Evolutionary conservation across 2,888 invertebrate species (phyloP).

Genomic region (Agriopis marginaria): DNA sequence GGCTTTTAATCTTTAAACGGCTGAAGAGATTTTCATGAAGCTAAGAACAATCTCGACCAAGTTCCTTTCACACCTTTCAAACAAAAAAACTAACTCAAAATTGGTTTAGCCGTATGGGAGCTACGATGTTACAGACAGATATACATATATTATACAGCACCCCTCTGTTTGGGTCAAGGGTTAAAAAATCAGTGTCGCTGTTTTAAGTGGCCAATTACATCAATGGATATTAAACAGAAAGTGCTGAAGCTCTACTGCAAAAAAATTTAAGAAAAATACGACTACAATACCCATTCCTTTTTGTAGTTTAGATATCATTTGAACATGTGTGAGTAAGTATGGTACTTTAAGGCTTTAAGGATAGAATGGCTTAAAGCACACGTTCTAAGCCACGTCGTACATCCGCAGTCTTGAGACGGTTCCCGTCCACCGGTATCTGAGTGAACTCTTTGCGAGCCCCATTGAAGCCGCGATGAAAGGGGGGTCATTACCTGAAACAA

Average conservation of each 20-base stretch:
- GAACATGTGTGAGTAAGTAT: background rate
- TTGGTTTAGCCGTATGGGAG: too few species aligned
- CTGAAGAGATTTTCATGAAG: too few species aligned
- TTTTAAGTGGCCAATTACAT: background rate
- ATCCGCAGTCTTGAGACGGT: slow-evolving; percentile 37
- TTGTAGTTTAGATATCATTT: background rate
- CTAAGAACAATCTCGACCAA: too few species aligned
- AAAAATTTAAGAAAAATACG: background rate
- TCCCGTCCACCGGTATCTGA: slow-evolving; percentile 64
- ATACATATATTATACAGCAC: too few species aligned
- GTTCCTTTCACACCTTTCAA: too few species aligned
- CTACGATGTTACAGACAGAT: too few species aligned
- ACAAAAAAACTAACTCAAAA: too few species aligned
- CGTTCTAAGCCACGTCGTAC: slow-evolving; percentile 31
- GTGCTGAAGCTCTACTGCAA: background rate
- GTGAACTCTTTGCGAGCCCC: slow-evolving; percentile 70
- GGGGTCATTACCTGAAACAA: slow-evolving; percentile 85
- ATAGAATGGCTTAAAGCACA: slow-evolving; percentile 31
- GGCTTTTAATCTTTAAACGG: too few species aligned
- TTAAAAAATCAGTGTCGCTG: background rate
- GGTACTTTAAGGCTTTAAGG: too few species aligned
- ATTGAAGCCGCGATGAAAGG: slow-evolving; percentile 83
- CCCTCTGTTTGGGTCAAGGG: background rate
- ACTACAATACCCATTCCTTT: background rate
- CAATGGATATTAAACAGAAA: background rate